Evolutionary conservation across 2,888 invertebrate species (phyloP).

Genomic region (Drosophila kambysellisi): DNA sequence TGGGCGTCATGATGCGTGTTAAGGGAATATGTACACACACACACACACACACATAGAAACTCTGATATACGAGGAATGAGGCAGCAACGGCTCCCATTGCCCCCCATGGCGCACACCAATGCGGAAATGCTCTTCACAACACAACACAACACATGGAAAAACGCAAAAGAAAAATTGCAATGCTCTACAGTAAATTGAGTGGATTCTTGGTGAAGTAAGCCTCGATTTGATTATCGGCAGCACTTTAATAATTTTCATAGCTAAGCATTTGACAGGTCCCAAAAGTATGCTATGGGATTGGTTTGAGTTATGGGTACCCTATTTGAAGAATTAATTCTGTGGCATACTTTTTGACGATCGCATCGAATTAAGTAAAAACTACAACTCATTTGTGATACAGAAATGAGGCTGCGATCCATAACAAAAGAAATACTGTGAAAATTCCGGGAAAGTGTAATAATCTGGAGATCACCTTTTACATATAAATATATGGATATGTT

Average conservation of each 20-base stretch:
- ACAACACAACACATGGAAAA: slow-evolving; percentile 25
- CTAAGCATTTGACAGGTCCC: slow-evolving; percentile 17
- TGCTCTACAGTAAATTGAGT: slow-evolving; percentile 33
- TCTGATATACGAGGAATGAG: neutral
- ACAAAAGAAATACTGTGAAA: neutral
- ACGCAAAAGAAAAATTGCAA: slow-evolving; percentile 32
- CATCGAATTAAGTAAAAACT: neutral
- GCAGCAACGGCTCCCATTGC: slow-evolving; percentile 31
- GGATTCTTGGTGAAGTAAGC: slow-evolving; percentile 12
- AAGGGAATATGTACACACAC: slow-evolving; percentile 56
- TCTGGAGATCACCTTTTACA: neutral
- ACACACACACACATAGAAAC: slow-evolving; percentile 16
- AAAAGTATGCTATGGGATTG: slow-evolving; percentile 48
- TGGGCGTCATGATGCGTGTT: slow-evolving; percentile 78
- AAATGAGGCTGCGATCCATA: neutral
- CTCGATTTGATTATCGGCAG: neutral
- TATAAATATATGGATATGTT: neutral
- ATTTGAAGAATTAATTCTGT: slow-evolving; percentile 6
- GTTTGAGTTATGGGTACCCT: neutral
- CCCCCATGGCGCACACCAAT: slow-evolving; percentile 17
- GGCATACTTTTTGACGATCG: slow-evolving; percentile 37
- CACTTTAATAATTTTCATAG: neutral
- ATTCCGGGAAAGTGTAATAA: neutral
- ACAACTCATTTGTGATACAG: neutral
- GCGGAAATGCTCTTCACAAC: slow-evolving; percentile 39